These are phyloP conservation scores for Mobula hypostoma DNA, from an alignment of 2,113 vertebrate genomes.

Conservation along the genomic window DNA sequence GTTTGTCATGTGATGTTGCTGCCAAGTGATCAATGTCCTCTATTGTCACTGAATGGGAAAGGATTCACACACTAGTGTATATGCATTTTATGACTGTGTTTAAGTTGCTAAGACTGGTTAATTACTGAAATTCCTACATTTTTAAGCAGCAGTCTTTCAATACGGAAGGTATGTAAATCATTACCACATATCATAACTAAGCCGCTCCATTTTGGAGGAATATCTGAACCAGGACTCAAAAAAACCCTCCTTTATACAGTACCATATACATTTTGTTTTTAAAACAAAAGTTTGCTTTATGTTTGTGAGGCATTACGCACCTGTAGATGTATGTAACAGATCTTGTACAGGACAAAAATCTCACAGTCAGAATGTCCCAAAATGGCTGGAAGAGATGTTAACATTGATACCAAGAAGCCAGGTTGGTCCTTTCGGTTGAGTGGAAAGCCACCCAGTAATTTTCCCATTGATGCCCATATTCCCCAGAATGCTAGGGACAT, in stretches of 20 bases:
- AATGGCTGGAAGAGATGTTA: too few species aligned
- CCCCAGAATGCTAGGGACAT: neutral
- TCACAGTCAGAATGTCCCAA: neutral
- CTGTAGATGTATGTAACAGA: too few species aligned
- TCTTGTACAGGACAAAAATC: neutral
- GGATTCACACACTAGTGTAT: neutral
- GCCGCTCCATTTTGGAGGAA: neutral
- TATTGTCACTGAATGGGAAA: neutral
- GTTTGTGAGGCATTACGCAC: neutral
- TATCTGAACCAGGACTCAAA: neutral
- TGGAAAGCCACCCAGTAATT: neutral
- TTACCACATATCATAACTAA: constrained; percentile 7
- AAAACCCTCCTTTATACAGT: constrained; percentile 1
- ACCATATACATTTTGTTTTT: neutral
- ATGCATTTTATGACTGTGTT: neutral
- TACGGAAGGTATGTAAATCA: constrained; percentile 19
- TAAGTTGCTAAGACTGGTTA: neutral
- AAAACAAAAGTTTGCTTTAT: neutral
- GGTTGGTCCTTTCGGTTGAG: neutral
- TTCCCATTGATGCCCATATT: too few species aligned
- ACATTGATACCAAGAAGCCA: neutral
- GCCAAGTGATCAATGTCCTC: constrained; percentile 22
- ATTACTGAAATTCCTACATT: neutral
- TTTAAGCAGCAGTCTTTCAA: constrained; percentile 3
- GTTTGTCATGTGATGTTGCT: constrained; percentile 29